Conservation (phyloP, 2,797 vertebrate species). For the Manis pentadactyla region DNA sequence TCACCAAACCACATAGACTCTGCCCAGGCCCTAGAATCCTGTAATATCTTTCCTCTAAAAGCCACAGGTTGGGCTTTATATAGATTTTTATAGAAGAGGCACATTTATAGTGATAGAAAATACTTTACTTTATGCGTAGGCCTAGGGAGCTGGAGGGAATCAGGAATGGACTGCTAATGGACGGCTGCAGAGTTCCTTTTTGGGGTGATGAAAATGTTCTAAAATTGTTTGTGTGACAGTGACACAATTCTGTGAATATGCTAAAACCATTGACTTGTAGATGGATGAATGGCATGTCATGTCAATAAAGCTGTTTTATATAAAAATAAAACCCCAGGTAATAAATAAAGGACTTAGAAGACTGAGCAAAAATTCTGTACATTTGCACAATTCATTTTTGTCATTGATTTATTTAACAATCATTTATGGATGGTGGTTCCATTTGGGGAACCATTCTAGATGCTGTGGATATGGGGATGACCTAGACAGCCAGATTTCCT, state of each 20-base stretch:
- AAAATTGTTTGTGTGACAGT: neutral
- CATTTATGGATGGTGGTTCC: neutral
- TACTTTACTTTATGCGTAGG: neutral
- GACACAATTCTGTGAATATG: neutral
- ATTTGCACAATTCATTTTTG: neutral
- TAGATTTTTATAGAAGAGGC: neutral
- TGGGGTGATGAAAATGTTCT: neutral
- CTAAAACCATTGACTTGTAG: neutral
- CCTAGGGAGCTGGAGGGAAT: neutral
- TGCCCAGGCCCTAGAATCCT: neutral
- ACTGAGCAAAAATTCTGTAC: neutral
- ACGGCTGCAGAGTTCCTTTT: accelerated
- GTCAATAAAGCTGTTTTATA: neutral
- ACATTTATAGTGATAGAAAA: neutral
- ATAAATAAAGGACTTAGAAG: neutral
- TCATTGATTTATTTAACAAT: neutral
- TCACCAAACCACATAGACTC: neutral
- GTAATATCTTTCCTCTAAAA: neutral
- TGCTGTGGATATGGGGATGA: neutral
- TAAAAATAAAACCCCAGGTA: neutral
- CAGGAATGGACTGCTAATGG: neutral
- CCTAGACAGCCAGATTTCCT: neutral
- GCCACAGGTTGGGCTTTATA: neutral
- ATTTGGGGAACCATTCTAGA: neutral
- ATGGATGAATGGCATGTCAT: neutral